Evolutionary conservation across 2,888 invertebrate genomes (phyloP).

Genomic region (Sepiola atlantica): DNA sequence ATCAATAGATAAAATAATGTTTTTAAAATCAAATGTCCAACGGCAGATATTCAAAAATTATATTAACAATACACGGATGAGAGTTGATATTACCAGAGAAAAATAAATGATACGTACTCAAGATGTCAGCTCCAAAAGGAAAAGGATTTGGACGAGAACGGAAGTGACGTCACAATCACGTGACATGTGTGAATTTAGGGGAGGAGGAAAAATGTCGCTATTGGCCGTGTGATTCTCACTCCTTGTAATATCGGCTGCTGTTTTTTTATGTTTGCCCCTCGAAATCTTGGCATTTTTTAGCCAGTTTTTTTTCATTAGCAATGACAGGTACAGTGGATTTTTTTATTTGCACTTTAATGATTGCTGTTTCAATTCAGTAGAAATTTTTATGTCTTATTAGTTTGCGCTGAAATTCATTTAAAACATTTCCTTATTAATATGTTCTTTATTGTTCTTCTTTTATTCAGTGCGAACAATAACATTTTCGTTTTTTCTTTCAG

Average conservation of each 20-base stretch:
- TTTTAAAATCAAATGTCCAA: neutral
- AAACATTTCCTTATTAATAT: neutral
- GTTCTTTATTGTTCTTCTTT: too few species aligned
- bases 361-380: neutral
- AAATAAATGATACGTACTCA: neutral
- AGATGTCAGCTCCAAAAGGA: neutral
- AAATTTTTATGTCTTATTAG: neutral
- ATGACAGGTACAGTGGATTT: neutral
- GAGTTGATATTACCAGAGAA: neutral
- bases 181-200: neutral
- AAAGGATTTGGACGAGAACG: neutral
- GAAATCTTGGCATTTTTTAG: neutral
- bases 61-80: neutral
- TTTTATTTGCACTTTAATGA: neutral
- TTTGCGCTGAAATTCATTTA: neutral
- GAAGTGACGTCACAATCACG: neutral
- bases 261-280: neutral
- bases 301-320: neutral
- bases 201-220: slow-evolving; percentile 21
- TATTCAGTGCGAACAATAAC: too few species aligned
- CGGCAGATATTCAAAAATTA: neutral
- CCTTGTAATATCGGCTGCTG: slow-evolving; percentile 1
- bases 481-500: neutral
- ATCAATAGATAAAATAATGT: neutral
- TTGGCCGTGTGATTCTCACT: neutral